These are phyloP conservation scores for Himalopsyche phryganea DNA, from an alignment of 1,140 invertebrate species.

Conservation along the genomic window DNA sequence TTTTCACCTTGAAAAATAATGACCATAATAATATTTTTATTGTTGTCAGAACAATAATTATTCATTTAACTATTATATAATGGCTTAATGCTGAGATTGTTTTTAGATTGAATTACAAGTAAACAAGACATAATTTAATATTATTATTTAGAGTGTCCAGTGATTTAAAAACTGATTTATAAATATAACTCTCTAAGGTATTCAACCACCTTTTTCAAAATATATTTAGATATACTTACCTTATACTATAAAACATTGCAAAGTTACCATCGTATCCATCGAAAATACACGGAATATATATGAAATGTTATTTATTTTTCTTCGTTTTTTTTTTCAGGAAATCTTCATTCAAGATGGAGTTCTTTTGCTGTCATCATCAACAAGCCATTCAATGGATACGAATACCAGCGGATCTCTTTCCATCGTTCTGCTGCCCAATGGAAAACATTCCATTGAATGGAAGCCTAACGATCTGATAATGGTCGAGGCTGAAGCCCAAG, in stretches of 20 bases:
- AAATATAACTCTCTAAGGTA: too few relatives aligned
- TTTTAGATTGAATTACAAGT: neutral
- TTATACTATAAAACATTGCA: too few relatives aligned
- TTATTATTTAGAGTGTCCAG: too few relatives aligned
- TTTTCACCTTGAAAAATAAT: too few relatives aligned
- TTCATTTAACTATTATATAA: neutral
- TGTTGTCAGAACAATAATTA: too few relatives aligned
- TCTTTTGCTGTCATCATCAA: constrained; percentile 54
- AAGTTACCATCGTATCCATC: too few relatives aligned
- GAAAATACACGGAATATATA: too few relatives aligned
- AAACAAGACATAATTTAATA: too few relatives aligned
- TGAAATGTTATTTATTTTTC: neutral
- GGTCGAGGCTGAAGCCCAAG: constrained; percentile 69
- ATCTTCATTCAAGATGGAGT: constrained; percentile 63
- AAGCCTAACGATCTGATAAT: constrained; percentile 70
- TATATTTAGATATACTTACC: too few relatives aligned
- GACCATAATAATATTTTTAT: too few relatives aligned
- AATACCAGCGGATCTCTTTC: constrained; percentile 60
- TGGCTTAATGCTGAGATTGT: neutral
- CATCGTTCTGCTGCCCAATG: constrained; percentile 53
- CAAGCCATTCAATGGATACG: constrained; percentile 54
- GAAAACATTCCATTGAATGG: constrained; percentile 69
- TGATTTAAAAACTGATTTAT: too few relatives aligned
- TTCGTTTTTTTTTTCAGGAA: constrained; percentile 40
- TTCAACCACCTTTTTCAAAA: too few relatives aligned